phyloP scores from a whole-genome alignment of 2,888 invertebrate genomes.

The Drosophila engyochracea region DNA sequence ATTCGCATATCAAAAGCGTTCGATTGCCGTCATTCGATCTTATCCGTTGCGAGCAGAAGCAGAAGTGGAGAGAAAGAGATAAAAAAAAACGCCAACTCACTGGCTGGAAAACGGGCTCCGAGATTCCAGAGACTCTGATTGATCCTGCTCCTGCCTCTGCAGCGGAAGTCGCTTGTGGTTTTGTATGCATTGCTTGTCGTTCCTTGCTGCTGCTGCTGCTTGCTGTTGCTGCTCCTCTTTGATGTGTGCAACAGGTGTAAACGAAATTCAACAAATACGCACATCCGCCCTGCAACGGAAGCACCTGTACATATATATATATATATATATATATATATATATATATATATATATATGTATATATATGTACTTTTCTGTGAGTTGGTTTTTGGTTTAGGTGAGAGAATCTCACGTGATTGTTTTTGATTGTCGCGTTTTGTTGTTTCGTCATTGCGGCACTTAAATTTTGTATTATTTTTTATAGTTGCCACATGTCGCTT shows the following conservation, averaged over 20 bases:
- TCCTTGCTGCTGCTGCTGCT: constrained; percentile 12
- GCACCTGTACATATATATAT: constrained; percentile 45
- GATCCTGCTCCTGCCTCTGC: constrained; percentile 46
- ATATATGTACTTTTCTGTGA: neutral
- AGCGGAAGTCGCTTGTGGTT: constrained; percentile 77
- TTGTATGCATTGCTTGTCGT: constrained; percentile 63
- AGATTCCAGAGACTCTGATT: constrained; percentile 19
- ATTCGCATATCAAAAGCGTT: constrained; percentile 25
- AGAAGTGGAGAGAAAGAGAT: neutral
- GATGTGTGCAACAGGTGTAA: constrained; percentile 77
- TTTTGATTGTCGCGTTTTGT: constrained; percentile 40
- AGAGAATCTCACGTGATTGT: constrained; percentile 61
- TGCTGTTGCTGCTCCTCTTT: constrained; percentile 19
- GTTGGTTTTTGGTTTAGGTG: constrained; percentile 27
- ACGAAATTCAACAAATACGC: constrained; percentile 77
- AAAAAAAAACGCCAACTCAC: constrained; percentile 52
- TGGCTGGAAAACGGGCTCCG: constrained; percentile 24
- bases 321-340: neutral
- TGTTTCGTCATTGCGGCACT: constrained; percentile 51
- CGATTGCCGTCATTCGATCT: constrained; percentile 56
- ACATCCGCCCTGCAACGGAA: constrained; percentile 68
- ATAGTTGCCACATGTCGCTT: constrained; percentile 13
- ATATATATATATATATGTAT: neutral
- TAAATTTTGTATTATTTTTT: constrained; percentile 51
- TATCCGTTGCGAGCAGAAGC: constrained; percentile 19